Conservation (phyloP, 1,140 invertebrate species). For the Hyles vespertilio region DNA sequence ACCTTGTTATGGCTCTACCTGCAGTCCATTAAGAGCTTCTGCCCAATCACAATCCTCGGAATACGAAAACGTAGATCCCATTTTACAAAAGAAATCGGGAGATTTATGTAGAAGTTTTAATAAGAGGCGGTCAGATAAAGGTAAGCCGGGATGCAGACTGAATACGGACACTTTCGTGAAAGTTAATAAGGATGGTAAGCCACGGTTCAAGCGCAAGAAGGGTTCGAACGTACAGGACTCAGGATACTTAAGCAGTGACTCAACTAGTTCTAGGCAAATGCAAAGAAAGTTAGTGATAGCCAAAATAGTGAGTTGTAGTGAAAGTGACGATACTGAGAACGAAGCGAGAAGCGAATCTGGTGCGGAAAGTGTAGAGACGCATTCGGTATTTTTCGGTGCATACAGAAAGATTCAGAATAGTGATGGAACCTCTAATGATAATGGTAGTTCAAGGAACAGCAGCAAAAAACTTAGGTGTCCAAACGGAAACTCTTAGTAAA, state of each 20-base stretch:
- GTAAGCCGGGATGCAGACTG: constrained; percentile 26
- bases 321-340: constrained; percentile 84
- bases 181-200: constrained; percentile 39
- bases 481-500: constrained; percentile 20
- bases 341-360: constrained; percentile 89
- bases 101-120: constrained; percentile 29
- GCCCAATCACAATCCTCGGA: constrained; percentile 52
- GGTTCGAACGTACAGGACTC: constrained; percentile 76
- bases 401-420: constrained; percentile 54
- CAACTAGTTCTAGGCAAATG: constrained; percentile 75
- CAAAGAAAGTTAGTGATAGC: constrained; percentile 55
- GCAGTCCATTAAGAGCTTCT: constrained; percentile 66
- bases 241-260: constrained; percentile 87
- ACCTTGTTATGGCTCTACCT: constrained; percentile 36
- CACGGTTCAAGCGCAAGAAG: constrained; percentile 51
- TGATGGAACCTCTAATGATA: constrained; percentile 26
- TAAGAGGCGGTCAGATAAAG: constrained; percentile 25
- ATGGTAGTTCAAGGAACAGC: constrained; percentile 32
- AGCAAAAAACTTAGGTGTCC: constrained; percentile 39
- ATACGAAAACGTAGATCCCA: constrained; percentile 55
- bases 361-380: constrained; percentile 88
- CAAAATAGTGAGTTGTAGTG: constrained; percentile 75
- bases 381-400: constrained; percentile 86
- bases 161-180: constrained; percentile 63
- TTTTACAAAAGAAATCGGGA: constrained; percentile 13